These are phyloP conservation scores for Odobenus rosmarus DNA, from an alignment of 2,113 vertebrate species.

Conservation along the genomic window DNA sequence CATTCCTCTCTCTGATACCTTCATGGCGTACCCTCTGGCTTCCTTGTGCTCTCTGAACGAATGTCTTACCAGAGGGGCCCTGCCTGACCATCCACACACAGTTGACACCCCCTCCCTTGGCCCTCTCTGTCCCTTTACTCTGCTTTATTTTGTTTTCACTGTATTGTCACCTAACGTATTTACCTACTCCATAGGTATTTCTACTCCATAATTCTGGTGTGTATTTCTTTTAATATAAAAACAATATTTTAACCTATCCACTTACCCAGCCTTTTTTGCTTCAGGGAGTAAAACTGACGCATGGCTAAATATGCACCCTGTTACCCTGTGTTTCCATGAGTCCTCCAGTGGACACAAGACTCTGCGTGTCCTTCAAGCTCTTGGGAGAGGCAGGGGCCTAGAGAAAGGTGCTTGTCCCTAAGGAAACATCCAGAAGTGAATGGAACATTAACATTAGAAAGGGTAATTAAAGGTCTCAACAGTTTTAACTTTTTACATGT, in stretches of 20 bases:
- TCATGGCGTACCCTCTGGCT: background rate
- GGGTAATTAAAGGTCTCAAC: background rate
- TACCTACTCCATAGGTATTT: background rate
- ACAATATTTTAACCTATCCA: background rate
- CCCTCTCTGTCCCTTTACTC: background rate
- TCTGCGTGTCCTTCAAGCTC: background rate
- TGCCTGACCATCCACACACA: background rate
- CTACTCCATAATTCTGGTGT: background rate
- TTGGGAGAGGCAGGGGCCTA: background rate
- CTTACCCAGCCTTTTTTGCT: background rate
- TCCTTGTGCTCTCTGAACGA: background rate
- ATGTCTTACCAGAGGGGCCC: background rate
- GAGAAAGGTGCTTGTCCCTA: background rate
- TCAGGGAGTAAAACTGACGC: background rate
- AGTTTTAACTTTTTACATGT: background rate
- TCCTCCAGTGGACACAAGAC: background rate
- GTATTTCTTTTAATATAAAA: background rate
- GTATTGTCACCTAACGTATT: background rate
- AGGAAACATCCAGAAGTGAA: background rate
- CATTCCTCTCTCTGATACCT: background rate
- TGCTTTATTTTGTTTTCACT: background rate
- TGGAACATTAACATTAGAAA: no score
- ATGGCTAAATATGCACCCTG: no score
- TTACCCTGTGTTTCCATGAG: no score
- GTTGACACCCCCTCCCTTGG: accelerated